Base-by-base conservation (phyloP, 1,140 invertebrate genomes). In the Drosophila murphyi region DNA sequence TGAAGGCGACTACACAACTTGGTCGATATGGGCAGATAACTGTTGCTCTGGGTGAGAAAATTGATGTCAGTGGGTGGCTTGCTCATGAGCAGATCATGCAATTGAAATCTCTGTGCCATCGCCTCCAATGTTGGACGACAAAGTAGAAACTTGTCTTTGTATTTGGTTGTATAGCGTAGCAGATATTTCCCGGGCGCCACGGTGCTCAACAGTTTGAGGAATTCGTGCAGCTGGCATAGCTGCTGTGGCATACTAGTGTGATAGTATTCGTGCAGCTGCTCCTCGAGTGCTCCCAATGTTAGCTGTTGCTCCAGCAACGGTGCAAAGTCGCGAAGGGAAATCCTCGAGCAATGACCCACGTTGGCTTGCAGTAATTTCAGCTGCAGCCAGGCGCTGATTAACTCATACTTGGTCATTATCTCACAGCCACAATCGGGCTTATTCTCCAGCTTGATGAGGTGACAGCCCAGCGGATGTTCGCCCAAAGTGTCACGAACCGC, bases 361-460 rank as follows among this genome's bases (percentile, higher is more conserved):
- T 78, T 55, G 0, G 54, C 34, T 39, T 78, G 50, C 1, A 88
- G 51, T 0, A 92, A 61, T 28, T 82, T 79, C 7, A 92, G 37
- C 43, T 90, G 89, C 6, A 92, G 52, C 90, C 90, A 92, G 20
- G 72, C 72, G 6, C 69, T 61, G 4, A 92, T 52, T n/a, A 92
- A 34, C 32, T 92, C 90, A 56, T 92, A 89, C 7, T 90, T 89
- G 2, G 90, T 76, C 77, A 92, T 72, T 5, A 81, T 56, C 60
- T 92, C 90, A 48, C 83, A 89, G n/a, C 90, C 90, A 47, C 85
- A 91, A n/a, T 78, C 28, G 0, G 90, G 80, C 55, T 91, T 91
- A 29, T 71, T 88, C 57, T 91, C 90, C 52, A 91, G 31, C 60
- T 91, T 91, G 7, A 91, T 59, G 0, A 77, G 50, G 37, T 82